A percentile compares a stretch with the other conserved stretches of the same genome.
These are phyloP conservation scores for Hesperia comma DNA, from an alignment of 2,888 invertebrate species.

Conservation along the genomic window DNA sequence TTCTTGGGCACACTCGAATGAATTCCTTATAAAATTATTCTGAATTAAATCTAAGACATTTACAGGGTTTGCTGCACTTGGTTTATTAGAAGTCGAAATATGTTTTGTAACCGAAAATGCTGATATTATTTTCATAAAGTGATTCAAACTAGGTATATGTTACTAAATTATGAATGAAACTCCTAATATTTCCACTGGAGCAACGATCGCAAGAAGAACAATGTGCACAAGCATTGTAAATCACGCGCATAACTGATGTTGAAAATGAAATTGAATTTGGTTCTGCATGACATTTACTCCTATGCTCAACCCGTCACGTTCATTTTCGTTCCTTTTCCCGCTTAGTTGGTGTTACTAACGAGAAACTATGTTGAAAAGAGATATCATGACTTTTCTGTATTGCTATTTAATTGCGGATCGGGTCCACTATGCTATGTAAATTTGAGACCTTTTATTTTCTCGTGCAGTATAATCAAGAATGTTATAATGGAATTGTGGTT, in stretches of 20 bases:
- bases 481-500: conserved; percentile 65
- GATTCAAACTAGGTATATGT: neutral
- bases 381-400: conserved; percentile 56
- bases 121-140: neutral
- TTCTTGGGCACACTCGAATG: conserved; percentile 13
- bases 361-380: conserved; percentile 57
- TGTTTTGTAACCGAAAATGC: neutral
- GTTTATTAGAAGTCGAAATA: conserved; percentile 18
- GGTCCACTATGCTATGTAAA: conserved; percentile 71
- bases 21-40: conserved; percentile 26
- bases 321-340: conserved; percentile 56
- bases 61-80: conserved; percentile 11
- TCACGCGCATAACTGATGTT: conserved; percentile 68
- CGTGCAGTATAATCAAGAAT: conserved; percentile 53
- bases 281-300: conserved; percentile 71
- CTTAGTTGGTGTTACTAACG: conserved; percentile 44
- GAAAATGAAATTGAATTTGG: conserved; percentile 72
- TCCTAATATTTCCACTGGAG: conserved; percentile 39
- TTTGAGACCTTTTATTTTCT: conserved; percentile 72
- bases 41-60: conserved; percentile 21
- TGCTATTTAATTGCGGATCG: conserved; percentile 54
- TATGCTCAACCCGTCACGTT: conserved; percentile 60
- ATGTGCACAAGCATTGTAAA: conserved; percentile 65
- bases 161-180: conserved; percentile 21
- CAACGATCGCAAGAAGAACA: conserved; percentile 42